These are phyloP conservation scores for Melanostigma gelatinosum DNA, from an alignment of 2,113 vertebrate species.

Conservation along the genomic window DNA sequence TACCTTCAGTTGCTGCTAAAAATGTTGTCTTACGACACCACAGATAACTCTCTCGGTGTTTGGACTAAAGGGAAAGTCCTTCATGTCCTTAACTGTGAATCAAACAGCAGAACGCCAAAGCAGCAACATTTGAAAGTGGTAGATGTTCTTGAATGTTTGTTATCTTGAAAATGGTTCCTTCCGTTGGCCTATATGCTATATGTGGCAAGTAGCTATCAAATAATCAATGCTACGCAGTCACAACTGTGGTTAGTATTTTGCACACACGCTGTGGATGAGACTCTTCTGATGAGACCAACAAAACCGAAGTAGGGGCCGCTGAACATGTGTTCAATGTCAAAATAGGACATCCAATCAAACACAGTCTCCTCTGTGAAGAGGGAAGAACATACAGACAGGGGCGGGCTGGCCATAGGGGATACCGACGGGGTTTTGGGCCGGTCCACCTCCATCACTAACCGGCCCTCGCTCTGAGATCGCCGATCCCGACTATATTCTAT, in stretches of 20 bases:
- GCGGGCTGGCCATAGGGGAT: no score
- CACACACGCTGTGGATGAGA: background rate
- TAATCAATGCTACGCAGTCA: background rate
- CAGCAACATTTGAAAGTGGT: background rate
- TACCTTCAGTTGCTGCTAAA: background rate
- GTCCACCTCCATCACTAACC: no score
- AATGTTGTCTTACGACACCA: background rate
- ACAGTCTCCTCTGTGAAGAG: conserved; percentile 33
- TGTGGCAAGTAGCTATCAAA: background rate
- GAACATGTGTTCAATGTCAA: background rate
- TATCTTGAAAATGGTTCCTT: background rate
- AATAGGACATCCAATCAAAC: conserved; percentile 19
- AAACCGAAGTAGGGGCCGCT: background rate
- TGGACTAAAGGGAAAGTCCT: background rate
- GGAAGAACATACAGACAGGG: background rate
- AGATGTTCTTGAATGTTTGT: background rate
- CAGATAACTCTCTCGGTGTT: background rate
- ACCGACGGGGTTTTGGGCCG: no score
- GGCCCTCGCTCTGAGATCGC: no score
- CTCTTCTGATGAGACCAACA: background rate
- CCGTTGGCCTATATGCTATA: background rate
- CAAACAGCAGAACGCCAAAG: background rate
- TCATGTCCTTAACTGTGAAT: background rate
- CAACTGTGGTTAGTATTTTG: background rate
- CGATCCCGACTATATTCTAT: no score